Percentiles rank a stretch among this genome's conserved stretches.
Evolutionary conservation across 2,797 vertebrate species (phyloP).

Genomic region (Stomatorhinus walkeri): DNA sequence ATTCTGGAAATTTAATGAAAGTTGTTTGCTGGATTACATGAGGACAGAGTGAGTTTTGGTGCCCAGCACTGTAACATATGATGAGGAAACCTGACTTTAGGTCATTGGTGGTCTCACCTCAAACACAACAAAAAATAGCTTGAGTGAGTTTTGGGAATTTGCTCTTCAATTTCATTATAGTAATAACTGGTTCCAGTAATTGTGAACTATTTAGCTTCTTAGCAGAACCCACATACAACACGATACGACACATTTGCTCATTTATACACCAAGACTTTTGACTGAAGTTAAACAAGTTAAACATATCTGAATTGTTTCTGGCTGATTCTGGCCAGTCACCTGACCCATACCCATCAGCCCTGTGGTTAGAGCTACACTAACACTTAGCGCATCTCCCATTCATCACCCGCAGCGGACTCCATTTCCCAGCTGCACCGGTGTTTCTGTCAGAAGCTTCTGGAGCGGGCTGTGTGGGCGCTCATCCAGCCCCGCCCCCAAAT

Average conservation of each 20-base stretch:
- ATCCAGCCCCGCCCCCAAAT: constrained; percentile 75
- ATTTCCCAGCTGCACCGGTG: constrained; percentile 87
- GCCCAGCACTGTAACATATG: background rate
- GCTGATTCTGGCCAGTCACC: background rate
- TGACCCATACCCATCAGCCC: background rate
- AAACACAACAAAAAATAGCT: background rate
- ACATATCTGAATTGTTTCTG: background rate
- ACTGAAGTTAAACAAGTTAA: background rate
- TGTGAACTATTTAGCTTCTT: background rate
- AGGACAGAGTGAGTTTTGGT: background rate
- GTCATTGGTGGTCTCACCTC: background rate
- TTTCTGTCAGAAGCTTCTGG: constrained; percentile 88
- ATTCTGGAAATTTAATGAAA: background rate
- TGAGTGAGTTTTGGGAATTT: background rate
- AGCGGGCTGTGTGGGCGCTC: constrained; percentile 79
- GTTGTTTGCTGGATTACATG: background rate
- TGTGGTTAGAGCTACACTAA: background rate
- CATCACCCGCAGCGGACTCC: constrained; percentile 69
- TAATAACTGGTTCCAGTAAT: background rate
- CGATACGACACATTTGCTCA: background rate
- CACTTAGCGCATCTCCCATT: background rate
- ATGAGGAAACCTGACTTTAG: background rate
- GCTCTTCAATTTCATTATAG: background rate
- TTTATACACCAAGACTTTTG: background rate
- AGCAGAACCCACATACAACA: background rate